Percentiles rank a stretch among this genome's conserved stretches.
These are phyloP conservation scores for Andrena hattorfiana DNA, from an alignment of 2,888 invertebrate species.

Conservation along the genomic window DNA sequence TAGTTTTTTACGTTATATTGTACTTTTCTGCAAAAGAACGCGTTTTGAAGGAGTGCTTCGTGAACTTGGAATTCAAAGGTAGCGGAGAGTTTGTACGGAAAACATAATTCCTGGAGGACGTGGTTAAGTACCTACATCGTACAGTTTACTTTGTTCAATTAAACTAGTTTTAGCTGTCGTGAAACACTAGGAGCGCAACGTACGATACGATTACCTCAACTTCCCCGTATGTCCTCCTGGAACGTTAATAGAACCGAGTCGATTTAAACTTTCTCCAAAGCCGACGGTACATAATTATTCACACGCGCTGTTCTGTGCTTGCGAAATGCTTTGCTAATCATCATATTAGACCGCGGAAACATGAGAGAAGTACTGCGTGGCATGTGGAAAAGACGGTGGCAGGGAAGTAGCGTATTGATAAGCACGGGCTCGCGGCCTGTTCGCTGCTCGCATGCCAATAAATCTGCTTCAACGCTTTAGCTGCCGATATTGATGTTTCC, in stretches of 20 bases:
- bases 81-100: background rate
- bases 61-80: background rate
- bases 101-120: background rate
- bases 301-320: background rate
- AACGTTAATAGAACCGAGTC: slow-evolving; percentile 37
- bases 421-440: slow-evolving; percentile 50
- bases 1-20: background rate
- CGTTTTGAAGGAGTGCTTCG: background rate
- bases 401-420: slow-evolving; percentile 63
- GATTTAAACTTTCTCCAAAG: slow-evolving; percentile 31
- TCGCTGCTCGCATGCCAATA: slow-evolving; percentile 64
- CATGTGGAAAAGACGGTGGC: slow-evolving; percentile 21
- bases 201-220: slow-evolving; percentile 34
- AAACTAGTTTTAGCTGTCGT: slow-evolving; percentile 23
- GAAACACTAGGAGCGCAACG: slow-evolving; percentile 10
- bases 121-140: background rate
- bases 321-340: slow-evolving; percentile 14
- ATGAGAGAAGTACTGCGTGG: slow-evolving; percentile 5
- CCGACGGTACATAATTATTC: slow-evolving; percentile 32
- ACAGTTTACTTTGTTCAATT: slow-evolving; percentile 19
- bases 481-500: slow-evolving; percentile 69
- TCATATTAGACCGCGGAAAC: slow-evolving; percentile 1
- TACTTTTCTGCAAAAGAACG: too few species aligned
- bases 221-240: slow-evolving; percentile 11
- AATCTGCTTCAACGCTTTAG: slow-evolving; percentile 62